phyloP scores from a whole-genome alignment of 2,888 invertebrate species.

The Bellardia pandia region DNA sequence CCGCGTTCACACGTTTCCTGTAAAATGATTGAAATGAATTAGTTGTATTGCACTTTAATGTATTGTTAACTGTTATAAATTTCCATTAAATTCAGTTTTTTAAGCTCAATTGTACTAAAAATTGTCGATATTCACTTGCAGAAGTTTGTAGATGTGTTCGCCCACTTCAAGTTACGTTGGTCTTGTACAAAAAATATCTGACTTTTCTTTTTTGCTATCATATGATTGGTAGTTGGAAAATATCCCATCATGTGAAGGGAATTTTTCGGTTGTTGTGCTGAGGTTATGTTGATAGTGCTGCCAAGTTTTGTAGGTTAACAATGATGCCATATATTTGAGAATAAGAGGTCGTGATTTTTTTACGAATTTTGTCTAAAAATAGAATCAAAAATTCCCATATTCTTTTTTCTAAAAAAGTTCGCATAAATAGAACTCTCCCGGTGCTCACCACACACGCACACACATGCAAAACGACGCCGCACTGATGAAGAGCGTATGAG shows the following conservation, averaged over 20 bases:
- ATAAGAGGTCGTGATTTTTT: no score
- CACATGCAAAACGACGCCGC: no score
- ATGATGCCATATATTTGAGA: no score
- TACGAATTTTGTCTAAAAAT: no score
- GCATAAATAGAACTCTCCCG: no score
- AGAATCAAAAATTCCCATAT: no score
- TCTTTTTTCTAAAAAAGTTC: no score
- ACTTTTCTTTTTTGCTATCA: slow-evolving; percentile 79
- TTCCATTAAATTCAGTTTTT: slow-evolving; percentile 22
- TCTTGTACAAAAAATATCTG: slow-evolving; percentile 80
- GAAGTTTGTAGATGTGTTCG: slow-evolving; percentile 77
- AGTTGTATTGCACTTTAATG: slow-evolving; percentile 42
- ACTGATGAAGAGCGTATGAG: no score
- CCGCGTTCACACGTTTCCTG: slow-evolving; percentile 73
- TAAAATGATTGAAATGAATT: slow-evolving; percentile 60
- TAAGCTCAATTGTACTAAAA: slow-evolving; percentile 35
- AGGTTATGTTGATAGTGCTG: no score
- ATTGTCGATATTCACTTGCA: slow-evolving; percentile 76
- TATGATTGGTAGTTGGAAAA: slow-evolving; percentile 79
- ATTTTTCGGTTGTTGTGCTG: no score
- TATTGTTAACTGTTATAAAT: not conserved
- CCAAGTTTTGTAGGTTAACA: no score
- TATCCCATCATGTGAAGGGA: slow-evolving; percentile 73
- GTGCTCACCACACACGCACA: no score
- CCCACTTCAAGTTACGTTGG: slow-evolving; percentile 79